Conservation (phyloP, 2,797 vertebrate genomes). For the Sebastolobus alascanus region DNA sequence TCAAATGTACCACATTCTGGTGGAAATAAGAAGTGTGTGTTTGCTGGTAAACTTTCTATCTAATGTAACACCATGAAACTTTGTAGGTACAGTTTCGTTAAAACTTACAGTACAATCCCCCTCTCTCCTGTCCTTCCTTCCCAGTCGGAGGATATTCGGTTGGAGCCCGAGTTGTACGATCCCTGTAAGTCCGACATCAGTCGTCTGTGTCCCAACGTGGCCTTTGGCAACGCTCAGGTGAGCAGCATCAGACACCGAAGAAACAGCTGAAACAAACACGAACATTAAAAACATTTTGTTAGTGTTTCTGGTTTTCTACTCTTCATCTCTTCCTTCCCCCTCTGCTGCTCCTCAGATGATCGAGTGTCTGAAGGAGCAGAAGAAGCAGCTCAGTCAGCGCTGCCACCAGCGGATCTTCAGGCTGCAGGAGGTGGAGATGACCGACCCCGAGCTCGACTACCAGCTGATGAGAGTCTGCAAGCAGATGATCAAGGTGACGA, state of each 20-base stretch:
- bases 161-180: conserved; percentile 94
- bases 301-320: not conserved
- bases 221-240: conserved; percentile 97
- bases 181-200: conserved; percentile 94
- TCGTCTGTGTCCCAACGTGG: conserved; percentile 91
- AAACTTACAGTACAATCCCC: too few species aligned
- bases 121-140: not conserved
- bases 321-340: not conserved
- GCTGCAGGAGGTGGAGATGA: conserved; percentile 97
- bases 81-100: too few species aligned
- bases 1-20: too few species aligned
- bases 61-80: too few species aligned
- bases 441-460: conserved; percentile 95
- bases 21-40: too few species aligned
- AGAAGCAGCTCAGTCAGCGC: conserved; percentile 88
- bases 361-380: conserved; percentile 96
- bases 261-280: not conserved
- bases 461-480: conserved; percentile 98
- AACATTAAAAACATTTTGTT: not conserved
- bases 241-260: not conserved
- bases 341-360: conserved; percentile 87
- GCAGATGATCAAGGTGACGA: conserved; percentile 96
- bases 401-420: conserved; percentile 96
- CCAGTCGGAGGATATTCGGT: conserved; percentile 93
- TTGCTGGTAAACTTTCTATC: too few species aligned